These are phyloP conservation scores for Pseudorectes ferrugineus DNA, from an alignment of 2,113 vertebrate genomes.

Conservation along the genomic window DNA sequence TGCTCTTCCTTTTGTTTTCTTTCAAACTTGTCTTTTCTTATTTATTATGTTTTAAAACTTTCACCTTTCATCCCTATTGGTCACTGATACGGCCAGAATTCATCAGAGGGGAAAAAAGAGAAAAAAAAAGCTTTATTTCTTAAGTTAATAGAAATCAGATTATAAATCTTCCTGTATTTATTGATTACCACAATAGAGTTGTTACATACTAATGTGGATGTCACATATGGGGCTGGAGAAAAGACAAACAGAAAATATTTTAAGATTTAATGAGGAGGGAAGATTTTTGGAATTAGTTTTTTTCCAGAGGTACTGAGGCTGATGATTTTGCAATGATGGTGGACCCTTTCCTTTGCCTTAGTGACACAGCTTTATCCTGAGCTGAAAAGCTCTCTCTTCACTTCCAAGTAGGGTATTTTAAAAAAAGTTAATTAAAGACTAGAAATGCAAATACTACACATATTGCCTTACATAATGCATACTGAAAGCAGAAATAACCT, in stretches of 20 bases:
- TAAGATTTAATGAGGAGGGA: not conserved
- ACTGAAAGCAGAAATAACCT: not conserved
- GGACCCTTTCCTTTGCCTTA: not conserved
- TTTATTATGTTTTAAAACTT: not conserved
- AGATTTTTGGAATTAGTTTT: not conserved
- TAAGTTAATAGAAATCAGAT: not conserved
- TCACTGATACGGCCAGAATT: not conserved
- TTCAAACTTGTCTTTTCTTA: not conserved
- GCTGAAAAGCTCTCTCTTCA: not conserved
- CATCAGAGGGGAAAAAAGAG: accelerated
- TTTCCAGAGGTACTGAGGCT: accelerated
- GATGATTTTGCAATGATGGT: not conserved
- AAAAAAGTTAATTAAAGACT: not conserved
- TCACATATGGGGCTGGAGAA: not conserved
- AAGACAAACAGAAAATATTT: not conserved
- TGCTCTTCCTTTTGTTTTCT: not conserved
- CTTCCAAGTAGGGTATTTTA: not conserved
- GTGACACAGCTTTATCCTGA: not conserved
- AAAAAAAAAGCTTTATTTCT: not conserved
- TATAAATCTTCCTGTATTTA: not conserved
- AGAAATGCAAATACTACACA: not conserved
- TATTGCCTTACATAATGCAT: not conserved
- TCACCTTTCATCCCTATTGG: not conserved
- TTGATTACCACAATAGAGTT: not conserved
- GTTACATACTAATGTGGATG: not conserved